Conservation (phyloP, 2,113 vertebrate species). For the Siphamia tubifer region DNA sequence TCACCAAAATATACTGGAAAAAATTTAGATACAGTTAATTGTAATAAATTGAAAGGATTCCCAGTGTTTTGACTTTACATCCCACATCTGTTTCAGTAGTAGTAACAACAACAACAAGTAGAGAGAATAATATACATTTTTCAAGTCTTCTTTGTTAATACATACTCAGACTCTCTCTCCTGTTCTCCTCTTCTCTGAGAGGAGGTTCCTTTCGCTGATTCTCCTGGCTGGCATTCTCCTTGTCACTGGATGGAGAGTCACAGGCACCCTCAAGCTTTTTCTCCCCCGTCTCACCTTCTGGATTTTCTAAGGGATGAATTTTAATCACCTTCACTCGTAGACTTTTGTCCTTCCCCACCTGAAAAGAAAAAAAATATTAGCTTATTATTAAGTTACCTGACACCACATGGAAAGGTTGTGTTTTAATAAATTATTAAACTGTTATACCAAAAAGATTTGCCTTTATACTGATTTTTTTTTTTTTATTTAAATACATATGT, state of each 20-base stretch:
- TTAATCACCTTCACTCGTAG: constrained; percentile 88
- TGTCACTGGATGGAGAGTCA: constrained; percentile 97
- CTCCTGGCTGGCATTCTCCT: constrained; percentile 94
- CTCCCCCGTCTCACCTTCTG: constrained; percentile 82
- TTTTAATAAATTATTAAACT: not conserved
- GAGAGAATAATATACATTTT: too few species aligned
- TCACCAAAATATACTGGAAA: too few species aligned
- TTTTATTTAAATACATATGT: too few species aligned
- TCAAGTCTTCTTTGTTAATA: constrained; percentile 36
- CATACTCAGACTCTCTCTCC: constrained; percentile 90
- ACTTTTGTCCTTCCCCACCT: constrained; percentile 93
- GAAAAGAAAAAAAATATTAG: not conserved
- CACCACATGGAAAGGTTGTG: not conserved
- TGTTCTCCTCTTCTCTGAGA: constrained; percentile 87
- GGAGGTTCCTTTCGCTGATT: constrained; percentile 86
- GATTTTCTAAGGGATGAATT: constrained; percentile 89
- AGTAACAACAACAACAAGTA: too few species aligned
- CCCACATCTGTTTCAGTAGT: too few species aligned
- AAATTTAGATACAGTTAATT: too few species aligned
- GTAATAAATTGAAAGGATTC: too few species aligned
- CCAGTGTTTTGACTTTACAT: too few species aligned
- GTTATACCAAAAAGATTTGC: not conserved
- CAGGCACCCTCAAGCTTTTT: constrained; percentile 93
- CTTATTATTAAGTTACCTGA: not conserved
- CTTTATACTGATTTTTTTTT: not conserved